phyloP scores from a whole-genome alignment of 1,140 invertebrate genomes.

The Antheraea pernyi region DNA sequence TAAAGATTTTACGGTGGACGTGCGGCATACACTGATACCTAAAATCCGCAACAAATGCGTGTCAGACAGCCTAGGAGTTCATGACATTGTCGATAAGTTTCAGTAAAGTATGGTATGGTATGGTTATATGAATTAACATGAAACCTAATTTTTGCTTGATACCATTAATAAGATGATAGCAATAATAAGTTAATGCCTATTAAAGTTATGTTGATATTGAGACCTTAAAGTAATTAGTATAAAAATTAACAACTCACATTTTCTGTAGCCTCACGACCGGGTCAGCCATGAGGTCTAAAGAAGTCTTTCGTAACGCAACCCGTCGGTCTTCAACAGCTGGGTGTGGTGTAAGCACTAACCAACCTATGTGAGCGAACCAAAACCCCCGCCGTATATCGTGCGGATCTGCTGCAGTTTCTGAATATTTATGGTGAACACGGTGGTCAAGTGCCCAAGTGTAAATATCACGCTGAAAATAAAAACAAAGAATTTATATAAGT shows the following conservation, averaged over 20 bases:
- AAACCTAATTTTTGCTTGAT: no score
- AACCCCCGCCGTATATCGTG: conserved; percentile 90
- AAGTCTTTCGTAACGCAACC: conserved; percentile 86
- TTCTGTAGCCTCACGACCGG: conserved; percentile 93
- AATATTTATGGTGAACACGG: conserved; percentile 90
- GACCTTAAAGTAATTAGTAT: conserved; percentile 14
- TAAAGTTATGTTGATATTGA: no score
- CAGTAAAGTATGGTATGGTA: no score
- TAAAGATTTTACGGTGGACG: no score
- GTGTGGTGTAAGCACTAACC: conserved; percentile 89
- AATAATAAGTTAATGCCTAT: no score
- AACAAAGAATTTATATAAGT: background rate
- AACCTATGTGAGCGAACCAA: conserved; percentile 90
- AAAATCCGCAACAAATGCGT: no score
- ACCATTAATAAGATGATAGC: no score
- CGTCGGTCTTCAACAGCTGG: conserved; percentile 89
- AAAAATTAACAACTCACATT: conserved; percentile 73
- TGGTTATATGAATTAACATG: no score
- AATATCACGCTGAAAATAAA: conserved; percentile 82
- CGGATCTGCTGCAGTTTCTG: conserved; percentile 90
- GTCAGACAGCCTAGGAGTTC: no score
- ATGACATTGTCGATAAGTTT: no score
- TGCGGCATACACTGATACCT: no score
- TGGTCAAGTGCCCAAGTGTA: conserved; percentile 91
- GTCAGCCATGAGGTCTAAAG: conserved; percentile 88